These are phyloP conservation scores for Talpa occidentalis DNA, from an alignment of 2,113 vertebrate genomes.

Conservation along the genomic window DNA sequence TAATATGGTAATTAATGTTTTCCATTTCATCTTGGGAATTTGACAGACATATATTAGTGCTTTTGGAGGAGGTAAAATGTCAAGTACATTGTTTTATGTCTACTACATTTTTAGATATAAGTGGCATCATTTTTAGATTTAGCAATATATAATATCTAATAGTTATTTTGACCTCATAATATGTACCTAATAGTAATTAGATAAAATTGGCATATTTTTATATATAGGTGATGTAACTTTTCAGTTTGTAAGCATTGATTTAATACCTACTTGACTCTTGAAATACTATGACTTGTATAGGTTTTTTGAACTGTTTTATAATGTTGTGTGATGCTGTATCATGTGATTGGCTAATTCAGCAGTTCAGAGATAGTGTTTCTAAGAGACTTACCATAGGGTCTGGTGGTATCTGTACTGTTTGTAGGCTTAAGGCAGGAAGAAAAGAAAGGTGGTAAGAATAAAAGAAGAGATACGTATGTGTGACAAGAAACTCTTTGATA, in stretches of 20 bases:
- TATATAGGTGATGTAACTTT: not conserved
- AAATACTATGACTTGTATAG: not conserved
- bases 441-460: not conserved
- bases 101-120: conserved; percentile 31
- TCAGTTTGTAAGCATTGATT: not conserved
- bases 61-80: not conserved
- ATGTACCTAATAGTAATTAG: not conserved
- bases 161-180: no score
- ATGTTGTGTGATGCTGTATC: not conserved
- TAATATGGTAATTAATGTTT: conserved; percentile 13
- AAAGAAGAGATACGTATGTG: not conserved
- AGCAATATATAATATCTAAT: not conserved
- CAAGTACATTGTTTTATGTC: not conserved
- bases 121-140: conserved; percentile 1
- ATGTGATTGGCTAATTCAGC: not conserved
- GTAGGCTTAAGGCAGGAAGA: not conserved
- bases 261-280: not conserved
- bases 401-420: not conserved
- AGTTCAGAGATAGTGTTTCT: not conserved
- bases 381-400: not conserved
- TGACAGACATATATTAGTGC: not conserved
- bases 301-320: not conserved
- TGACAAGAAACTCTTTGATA: not conserved
- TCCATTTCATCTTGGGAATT: conserved; percentile 17
- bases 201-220: not conserved